Base-by-base conservation (phyloP, 1,140 invertebrate genomes). In the Brachionus calyciflorus region DNA sequence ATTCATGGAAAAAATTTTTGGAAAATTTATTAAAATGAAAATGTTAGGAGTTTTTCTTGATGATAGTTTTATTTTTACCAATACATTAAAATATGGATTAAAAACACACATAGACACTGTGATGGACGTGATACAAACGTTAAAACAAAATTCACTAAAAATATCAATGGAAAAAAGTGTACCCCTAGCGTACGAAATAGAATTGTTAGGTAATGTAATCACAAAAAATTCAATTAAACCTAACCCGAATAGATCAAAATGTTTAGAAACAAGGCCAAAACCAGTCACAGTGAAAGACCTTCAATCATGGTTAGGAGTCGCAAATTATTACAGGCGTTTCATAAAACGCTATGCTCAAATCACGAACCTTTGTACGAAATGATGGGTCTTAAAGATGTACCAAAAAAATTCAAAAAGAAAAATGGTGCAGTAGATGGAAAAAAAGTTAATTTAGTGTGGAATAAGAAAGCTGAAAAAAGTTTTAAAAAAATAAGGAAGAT, bases 291-390 rank as follows among this genome's bases (percentile, higher is more conserved):
- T 55, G 51, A 68, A 68, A 68, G 63, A 68, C 24, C 63, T 68
- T 9, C 63, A 68, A 73, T 37, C 60, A 9, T 84, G 84, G 60
- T 44, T 84, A 5, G 81, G 81, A 53, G 77, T 81, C 68, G 77
- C 78, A 9, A 79, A 78, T 26, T 83, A 81, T 68, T 82, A 81
- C 76, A 40, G 82, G 5, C 70, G 78, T 40, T 82, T 80, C 77
- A 78, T 82, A 26, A 28, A 30, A 24, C 57, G 78, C 9, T 82
- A 78, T 76, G 55, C 80, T 0, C 60, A 78, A 14, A 80, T 81
- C 33, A 79, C 79, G 19, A 60, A 55, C 81, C 78, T 6, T 44
- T 81, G 51, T n/a, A n/a, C n/a, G n/a, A n/a, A n/a, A n/a, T n/a
- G n/a, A n/a, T n/a, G n/a, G n/a, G n/a, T n/a, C n/a, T n/a, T n/a